Evolutionary conservation across 2,888 invertebrate species (phyloP), one percentile per base, ranked within the genome.

Genomic region (Microctonus hyperodae): DNA sequence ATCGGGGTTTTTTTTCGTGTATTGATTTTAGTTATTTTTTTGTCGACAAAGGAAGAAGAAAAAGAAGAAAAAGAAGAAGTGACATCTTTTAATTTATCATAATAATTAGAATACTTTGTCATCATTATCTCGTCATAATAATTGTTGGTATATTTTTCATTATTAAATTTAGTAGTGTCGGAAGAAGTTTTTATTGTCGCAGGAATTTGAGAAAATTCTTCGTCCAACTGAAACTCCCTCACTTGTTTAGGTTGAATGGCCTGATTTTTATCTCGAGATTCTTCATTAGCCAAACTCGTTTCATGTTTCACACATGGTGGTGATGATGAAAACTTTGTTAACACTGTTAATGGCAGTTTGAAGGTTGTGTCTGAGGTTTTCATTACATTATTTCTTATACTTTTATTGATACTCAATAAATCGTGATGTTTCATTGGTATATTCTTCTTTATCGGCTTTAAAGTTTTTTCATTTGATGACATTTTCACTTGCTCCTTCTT

Each of bases 241-340:
- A 22, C n/a, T 44, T 55, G 28, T 25, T 59, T 25, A 23, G 44
- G 10, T 44, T 40, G 11, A 28, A 25, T 10, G 44, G n/a, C 9
- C n/a, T 16, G 44, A 59, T 48, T 44, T 40, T 59, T 5, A 48
- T 25, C 28, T 10, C 44, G 25, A 28, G 25, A 48, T 20, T 48
- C 20, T 59, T 59, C 48, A 59, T 59, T 31, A 28, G 44, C 23
- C n/a, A 44, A 28, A 16, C 28, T 48, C 48, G 23, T 44, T 59
- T 25, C 28, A 11, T 44, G 48, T 48, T 44, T 44, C 16, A 28
- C 59, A 59, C 59, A 44, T 44, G 44, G 44, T 44, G 16, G 44
- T 20, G 20, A 44, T 44, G 16, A 33, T 59, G 44, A 4, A 1
- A 59, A 59, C 59, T 59, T 59, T 48, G 5, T 16, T 1, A 59